A percentile compares a stretch with the other conserved stretches of the same genome.
phyloP scores from a whole-genome alignment of 1,140 invertebrate genomes.

The Drosophila carrolli region DNA sequence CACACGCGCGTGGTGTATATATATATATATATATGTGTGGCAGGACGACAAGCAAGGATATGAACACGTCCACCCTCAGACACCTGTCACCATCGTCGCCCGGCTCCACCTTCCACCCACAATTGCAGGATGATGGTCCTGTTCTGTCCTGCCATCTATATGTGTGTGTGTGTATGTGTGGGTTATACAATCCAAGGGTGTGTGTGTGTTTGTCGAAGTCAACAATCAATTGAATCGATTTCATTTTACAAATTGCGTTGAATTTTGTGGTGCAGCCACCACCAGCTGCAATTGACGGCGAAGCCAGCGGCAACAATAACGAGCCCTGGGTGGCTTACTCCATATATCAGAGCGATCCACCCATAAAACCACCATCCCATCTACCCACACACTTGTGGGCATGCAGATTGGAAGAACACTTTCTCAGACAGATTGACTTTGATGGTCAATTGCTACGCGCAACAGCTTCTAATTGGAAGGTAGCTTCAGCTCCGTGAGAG shows the following conservation, averaged over 20 bases:
- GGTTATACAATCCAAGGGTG: conserved; percentile 30
- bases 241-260: conserved; percentile 83
- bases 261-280: conserved; percentile 81
- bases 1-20: not conserved
- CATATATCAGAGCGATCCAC: not conserved
- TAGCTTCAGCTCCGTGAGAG: conserved; percentile 34
- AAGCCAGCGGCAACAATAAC: conserved; percentile 78
- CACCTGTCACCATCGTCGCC: conserved; percentile 71
- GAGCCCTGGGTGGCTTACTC: conserved; percentile 50
- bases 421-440: conserved; percentile 64
- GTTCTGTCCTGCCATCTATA: conserved; percentile 11
- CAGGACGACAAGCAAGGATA: conserved; percentile 62
- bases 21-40: not conserved
- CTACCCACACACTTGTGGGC: conserved; percentile 20
- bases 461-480: conserved; percentile 77
- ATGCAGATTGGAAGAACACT: conserved; percentile 24
- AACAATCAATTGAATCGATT: conserved; percentile 83
- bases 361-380: not conserved
- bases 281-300: conserved; percentile 77
- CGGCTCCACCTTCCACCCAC: conserved; percentile 9
- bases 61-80: conserved; percentile 63
- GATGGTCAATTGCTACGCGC: conserved; percentile 73
- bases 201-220: conserved; percentile 65
- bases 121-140: conserved; percentile 48
- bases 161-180: not conserved